phyloP scores from a whole-genome alignment of 2,888 invertebrate genomes.

The Mantis religiosa region DNA sequence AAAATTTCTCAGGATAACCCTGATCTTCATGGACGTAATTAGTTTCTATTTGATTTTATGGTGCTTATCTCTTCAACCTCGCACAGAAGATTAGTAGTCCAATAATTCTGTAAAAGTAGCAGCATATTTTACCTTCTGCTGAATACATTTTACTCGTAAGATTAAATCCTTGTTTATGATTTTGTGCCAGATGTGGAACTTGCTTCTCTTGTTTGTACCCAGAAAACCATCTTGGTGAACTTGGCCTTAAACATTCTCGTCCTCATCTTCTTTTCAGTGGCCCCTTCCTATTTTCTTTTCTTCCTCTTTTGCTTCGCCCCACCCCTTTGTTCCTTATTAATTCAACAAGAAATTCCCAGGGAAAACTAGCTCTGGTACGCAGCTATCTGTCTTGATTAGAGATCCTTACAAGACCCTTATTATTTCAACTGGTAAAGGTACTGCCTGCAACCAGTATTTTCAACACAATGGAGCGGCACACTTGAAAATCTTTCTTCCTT shows the following conservation, averaged over 20 bases:
- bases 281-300: not conserved
- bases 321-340: not conserved
- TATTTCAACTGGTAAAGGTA: not conserved
- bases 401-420: not conserved
- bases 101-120: too few relatives aligned
- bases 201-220: not conserved
- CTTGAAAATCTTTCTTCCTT: not conserved
- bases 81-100: too few relatives aligned
- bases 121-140: too few relatives aligned
- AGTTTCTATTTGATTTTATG: too few relatives aligned
- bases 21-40: too few relatives aligned
- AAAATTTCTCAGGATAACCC: too few relatives aligned
- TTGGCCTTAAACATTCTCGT: not conserved
- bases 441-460: not conserved
- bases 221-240: not conserved
- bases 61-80: too few relatives aligned
- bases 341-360: not conserved
- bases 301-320: not conserved
- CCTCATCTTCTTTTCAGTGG: not conserved
- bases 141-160: too few relatives aligned
- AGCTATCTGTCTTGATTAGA: slow-evolving; percentile 12
- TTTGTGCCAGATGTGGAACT: not conserved
- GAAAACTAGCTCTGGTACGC: not conserved
- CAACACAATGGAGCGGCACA: not conserved
- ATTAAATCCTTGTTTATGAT: too few relatives aligned